Base-by-base conservation (phyloP, 1,140 invertebrate species). In the Hyles euphorbiae region DNA sequence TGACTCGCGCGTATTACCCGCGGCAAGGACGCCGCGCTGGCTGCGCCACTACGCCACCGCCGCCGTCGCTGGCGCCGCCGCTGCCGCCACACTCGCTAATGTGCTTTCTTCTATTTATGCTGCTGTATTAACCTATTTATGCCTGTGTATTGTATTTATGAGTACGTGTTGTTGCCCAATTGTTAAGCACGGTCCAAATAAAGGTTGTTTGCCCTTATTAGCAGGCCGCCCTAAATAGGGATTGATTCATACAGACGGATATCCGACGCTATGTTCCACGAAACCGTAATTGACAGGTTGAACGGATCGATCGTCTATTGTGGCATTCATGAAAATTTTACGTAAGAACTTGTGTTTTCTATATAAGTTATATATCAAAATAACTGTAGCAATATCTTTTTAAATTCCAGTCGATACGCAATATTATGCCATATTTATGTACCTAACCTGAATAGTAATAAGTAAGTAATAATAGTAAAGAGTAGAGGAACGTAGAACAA, bases 1-100 rank as follows among this genome's bases (percentile, higher is more conserved):
- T 87, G 82, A 82, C 79, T 74, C 64, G 68, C 72, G 65, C 73
- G 71, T 68, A 74, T 78, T 79, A 76, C 58, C 54, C 48, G 45
- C 57, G 66, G 72, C 83, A 82, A 82, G 83, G 83, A 81, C 85
- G 81, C 81, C 83, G 80, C 79, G 81, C 83, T 77, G 81, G 83
- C 85, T 88, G 82, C 83, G 78, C 69, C 70, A 82, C 63, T 72
- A 53, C 70, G 63, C 68, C 70, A 63, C 71, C 62, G 61, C 63
- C 51, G 67, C 57, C 59, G 67, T 64, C 59, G 67, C 65, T 67
- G 59, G 59, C 65, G 64, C 61, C 67, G 59, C 62, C 60, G 55
- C 61, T 54, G 53, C 58, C 61, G 36, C 56, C 56, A 49, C 61
- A 53, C 58, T 67, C 60, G 60, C 62, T 64, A 46, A 58, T 63